These are phyloP conservation scores for Cairina moschata DNA, from an alignment of 2,113 vertebrate species.

Conservation along the genomic window DNA sequence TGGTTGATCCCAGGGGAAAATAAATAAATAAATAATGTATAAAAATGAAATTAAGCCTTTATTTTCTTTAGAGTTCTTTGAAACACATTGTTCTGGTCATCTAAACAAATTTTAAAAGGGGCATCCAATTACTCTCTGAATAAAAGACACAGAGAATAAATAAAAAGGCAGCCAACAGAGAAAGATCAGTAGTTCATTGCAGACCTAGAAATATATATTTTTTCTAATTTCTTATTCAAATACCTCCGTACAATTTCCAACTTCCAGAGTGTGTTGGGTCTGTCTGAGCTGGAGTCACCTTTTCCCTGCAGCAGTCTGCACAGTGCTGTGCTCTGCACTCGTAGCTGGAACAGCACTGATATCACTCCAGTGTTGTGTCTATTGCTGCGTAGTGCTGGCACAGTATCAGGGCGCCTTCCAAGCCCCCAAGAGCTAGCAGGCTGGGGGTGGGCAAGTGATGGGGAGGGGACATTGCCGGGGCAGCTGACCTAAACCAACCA, in stretches of 20 bases:
- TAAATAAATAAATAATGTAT: not conserved
- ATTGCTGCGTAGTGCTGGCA: too few relatives aligned
- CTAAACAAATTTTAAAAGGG: not conserved
- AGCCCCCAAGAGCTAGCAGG: too few relatives aligned
- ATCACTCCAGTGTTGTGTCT: too few relatives aligned
- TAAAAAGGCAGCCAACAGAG: not conserved
- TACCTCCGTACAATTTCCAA: not conserved
- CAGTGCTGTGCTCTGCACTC: too few relatives aligned
- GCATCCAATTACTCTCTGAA: not conserved
- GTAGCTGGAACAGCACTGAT: too few relatives aligned
- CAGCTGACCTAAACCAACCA: too few relatives aligned
- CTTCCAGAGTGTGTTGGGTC: not conserved
- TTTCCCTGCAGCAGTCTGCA: too few relatives aligned
- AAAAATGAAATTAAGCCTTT: not conserved
- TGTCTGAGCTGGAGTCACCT: too few relatives aligned
- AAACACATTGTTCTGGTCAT: not conserved
- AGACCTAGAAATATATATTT: not conserved
- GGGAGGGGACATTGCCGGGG: too few relatives aligned
- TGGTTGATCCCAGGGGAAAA: not conserved
- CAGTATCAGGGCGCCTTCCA: too few relatives aligned
- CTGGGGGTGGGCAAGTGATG: too few relatives aligned
- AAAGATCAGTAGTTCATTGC: not conserved
- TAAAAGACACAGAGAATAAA: not conserved
- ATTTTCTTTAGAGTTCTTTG: not conserved
- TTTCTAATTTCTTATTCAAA: not conserved